Conservation (phyloP, 1,140 invertebrate genomes). For the Diuraphis noxia region DNA sequence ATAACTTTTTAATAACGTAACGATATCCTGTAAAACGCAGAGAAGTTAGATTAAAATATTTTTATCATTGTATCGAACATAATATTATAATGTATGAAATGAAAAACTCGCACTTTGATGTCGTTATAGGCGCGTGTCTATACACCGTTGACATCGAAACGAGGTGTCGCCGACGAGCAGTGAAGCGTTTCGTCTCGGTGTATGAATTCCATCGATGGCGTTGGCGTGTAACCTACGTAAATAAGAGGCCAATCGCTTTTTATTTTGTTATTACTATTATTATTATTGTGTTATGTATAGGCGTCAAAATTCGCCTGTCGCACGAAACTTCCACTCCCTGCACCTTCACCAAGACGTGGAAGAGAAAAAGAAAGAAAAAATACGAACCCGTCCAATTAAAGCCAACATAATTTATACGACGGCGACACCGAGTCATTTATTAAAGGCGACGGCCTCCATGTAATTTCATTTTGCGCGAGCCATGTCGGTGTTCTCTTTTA, state of each 20-base stretch:
- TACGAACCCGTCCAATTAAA: constrained; percentile 30
- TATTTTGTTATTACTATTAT: constrained; percentile 25
- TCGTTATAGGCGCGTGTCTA: not conserved
- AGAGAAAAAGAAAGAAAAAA: not conserved
- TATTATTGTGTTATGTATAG: not conserved
- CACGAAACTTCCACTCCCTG: not conserved
- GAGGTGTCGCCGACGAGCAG: not conserved
- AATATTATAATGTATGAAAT: not conserved
- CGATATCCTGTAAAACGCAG: not conserved
- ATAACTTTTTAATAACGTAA: not conserved
- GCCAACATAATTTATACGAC: constrained; percentile 38
- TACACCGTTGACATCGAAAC: not conserved
- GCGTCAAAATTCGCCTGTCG: not conserved
- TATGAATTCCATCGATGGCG: not conserved
- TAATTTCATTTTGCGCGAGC: constrained; percentile 19
- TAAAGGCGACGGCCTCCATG: not conserved
- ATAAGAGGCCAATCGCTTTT: constrained; percentile 26
- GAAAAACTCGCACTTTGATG: not conserved
- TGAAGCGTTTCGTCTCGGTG: not conserved
- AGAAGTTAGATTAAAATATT: not conserved
- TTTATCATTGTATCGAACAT: not conserved
- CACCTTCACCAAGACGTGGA: not conserved
- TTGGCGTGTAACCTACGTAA: not conserved
- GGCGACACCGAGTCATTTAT: constrained; percentile 26
- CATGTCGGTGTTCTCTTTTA: not conserved